Conservation (phyloP, 2,888 invertebrate genomes). For the Theodoxus fluviatilis region DNA sequence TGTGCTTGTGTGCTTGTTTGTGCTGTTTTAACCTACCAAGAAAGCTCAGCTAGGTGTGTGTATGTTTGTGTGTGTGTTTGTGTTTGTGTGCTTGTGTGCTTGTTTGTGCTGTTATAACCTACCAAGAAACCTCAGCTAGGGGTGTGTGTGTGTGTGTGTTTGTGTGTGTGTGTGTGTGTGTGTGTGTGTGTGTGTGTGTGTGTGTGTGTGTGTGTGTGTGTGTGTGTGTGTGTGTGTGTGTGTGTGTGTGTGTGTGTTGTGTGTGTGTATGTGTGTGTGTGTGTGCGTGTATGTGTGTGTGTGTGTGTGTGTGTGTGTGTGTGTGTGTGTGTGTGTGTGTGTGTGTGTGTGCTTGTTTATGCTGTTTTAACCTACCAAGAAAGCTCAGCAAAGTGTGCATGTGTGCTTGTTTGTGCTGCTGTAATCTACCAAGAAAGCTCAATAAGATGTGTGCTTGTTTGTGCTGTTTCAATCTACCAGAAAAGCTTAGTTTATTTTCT, state of each 20-base stretch:
- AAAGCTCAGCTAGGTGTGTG: too few species aligned
- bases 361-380: neutral
- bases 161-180: conserved; percentile 15
- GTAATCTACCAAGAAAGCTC: too few species aligned
- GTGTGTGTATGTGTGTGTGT: conserved; percentile 8
- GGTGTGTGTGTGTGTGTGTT: conserved; percentile 1
- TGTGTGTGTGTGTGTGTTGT: neutral
- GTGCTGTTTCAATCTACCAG: too few species aligned
- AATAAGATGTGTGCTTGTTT: too few species aligned
- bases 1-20: neutral
- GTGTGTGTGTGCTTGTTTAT: conserved; percentile 13
- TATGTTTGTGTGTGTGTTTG: too few species aligned
- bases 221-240: conserved; percentile 21
- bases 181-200: conserved; percentile 23
- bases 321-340: conserved; percentile 23
- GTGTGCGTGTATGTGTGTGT: conserved; percentile 8
- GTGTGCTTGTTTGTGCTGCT: neutral
- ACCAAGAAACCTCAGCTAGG: too few species aligned
- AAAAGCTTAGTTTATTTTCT: too few species aligned
- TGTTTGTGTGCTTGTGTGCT: too few species aligned
- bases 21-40: neutral
- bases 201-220: conserved; percentile 17
- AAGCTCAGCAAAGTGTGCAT: neutral
- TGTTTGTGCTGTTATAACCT: too few species aligned
- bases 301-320: conserved; percentile 5